phyloP scores from a whole-genome alignment of 2,888 invertebrate species.

The Synergus laeviventris region DNA sequence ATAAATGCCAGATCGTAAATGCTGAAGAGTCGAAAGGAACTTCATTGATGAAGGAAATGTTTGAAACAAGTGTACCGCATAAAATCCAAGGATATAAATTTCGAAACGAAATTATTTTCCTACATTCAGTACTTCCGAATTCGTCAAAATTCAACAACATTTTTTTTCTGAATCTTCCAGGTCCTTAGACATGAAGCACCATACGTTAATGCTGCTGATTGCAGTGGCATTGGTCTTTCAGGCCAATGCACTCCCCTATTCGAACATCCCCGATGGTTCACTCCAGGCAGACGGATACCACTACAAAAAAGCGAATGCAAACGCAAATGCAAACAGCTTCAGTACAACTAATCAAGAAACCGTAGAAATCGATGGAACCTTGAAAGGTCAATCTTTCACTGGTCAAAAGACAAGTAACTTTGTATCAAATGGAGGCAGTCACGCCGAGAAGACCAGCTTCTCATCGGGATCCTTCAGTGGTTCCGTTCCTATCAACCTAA shows the following conservation, averaged over 20 bases:
- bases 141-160: neutral
- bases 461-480: slow-evolving; percentile 51
- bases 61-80: neutral
- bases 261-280: slow-evolving; percentile 52
- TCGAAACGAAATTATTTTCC: neutral
- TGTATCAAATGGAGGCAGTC: slow-evolving; percentile 50
- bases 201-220: slow-evolving; percentile 57
- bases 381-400: slow-evolving; percentile 52
- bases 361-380: slow-evolving; percentile 49
- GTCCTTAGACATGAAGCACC: slow-evolving; percentile 58
- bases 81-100: neutral
- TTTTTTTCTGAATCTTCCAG: slow-evolving; percentile 49
- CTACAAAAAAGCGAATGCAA: slow-evolving; percentile 52
- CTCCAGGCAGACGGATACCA: slow-evolving; percentile 51
- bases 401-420: slow-evolving; percentile 52
- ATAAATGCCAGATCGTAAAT: neutral
- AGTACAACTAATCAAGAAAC: slow-evolving; percentile 52
- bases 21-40: neutral
- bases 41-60: neutral
- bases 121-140: neutral
- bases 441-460: slow-evolving; percentile 51
- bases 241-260: slow-evolving; percentile 57
- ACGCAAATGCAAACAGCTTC: slow-evolving; percentile 55
- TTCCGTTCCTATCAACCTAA: slow-evolving; percentile 45
- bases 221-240: slow-evolving; percentile 56